Base-by-base conservation (phyloP, 1,140 invertebrate genomes). In the Theocolax elegans region DNA sequence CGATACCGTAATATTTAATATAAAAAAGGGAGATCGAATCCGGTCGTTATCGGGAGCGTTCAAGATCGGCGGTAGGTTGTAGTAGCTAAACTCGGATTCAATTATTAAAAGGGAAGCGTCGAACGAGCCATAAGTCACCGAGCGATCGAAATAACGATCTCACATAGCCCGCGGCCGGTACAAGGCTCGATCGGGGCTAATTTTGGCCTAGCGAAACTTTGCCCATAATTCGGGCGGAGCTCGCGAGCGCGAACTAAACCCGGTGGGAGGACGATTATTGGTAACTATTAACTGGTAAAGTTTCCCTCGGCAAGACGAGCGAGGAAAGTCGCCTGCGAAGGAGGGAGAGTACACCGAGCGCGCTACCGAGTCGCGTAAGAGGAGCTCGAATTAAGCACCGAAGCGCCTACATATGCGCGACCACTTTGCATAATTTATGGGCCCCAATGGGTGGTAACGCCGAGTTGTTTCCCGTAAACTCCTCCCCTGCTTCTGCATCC, bases 221-320 rank as follows among this genome's bases (percentile, higher is more conserved):
- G 44, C 35, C 53, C 66, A 72, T 72, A 68, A 72, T 67, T 72
- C 54, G 58, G n/a, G 8, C 10, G n/a, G 51, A 10, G 23, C 19
- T 25, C 19, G 7, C 27, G 54, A 49, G 13, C 13, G 15, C 17
- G 15, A 75, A 76, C 74, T 74, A 72, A 72, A 74, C 74, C 73
- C 70, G 65, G 66, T 63, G 35, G 21, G 17, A 64, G 72, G 27
- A 62, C 64, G 69, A 58, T 71, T 71, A 74, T 74, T 70, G 72
- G 56, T 70, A 73, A 73, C 67, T 73, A 62, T 66, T 67, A 73
- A 73, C 67, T 70, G 72, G 72, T 51, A 73, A 73, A 73, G 67
- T 70, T 73, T 66, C 23, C 31, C 56, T 4, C 35, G 46, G 49
- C 17, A 54, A 31, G 27, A 31, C 25, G 51, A 54, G 51, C 12